phyloP scores from a whole-genome alignment of 2,888 invertebrate species.

The Euplagia quadripunctaria region DNA sequence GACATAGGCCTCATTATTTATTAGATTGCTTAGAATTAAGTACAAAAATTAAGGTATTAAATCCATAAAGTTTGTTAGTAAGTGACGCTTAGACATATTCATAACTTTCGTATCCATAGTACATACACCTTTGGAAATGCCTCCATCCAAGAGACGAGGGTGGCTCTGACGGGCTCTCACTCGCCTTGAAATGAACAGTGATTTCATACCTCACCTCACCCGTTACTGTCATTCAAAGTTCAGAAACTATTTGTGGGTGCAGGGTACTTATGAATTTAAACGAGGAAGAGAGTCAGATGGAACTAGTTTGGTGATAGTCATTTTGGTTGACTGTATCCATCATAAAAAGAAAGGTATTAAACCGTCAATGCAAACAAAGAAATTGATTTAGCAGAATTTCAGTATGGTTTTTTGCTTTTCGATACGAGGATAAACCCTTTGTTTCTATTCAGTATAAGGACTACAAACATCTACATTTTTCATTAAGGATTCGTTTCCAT shows the following conservation, averaged over 20 bases:
- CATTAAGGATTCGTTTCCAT: constrained; percentile 59
- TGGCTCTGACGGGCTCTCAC: constrained; percentile 41
- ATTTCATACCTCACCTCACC: constrained; percentile 61
- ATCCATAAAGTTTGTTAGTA: neutral
- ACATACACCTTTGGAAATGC: constrained; percentile 33
- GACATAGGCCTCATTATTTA: too few species aligned
- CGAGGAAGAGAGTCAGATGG: constrained; percentile 42
- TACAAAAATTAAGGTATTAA: neutral
- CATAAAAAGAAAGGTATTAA: neutral
- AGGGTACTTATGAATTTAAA: constrained; percentile 47
- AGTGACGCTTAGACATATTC: too few species aligned
- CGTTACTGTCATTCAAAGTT: constrained; percentile 60
- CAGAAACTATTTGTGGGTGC: constrained; percentile 56
- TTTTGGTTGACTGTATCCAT: constrained; percentile 22
- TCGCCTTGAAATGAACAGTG: constrained; percentile 58
- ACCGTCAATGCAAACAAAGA: neutral
- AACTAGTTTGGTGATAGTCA: constrained; percentile 14
- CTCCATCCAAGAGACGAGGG: constrained; percentile 44
- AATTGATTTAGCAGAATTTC: constrained; percentile 12
- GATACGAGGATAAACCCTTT: constrained; percentile 28
- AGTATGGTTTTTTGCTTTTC: constrained; percentile 21
- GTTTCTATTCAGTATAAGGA: constrained; percentile 38
- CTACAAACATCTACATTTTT: constrained; percentile 63
- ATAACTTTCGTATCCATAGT: constrained; percentile 26
- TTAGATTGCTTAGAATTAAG: neutral